phyloP scores from a whole-genome alignment of 2,797 vertebrate genomes.

The Gobio occitaniae region DNA sequence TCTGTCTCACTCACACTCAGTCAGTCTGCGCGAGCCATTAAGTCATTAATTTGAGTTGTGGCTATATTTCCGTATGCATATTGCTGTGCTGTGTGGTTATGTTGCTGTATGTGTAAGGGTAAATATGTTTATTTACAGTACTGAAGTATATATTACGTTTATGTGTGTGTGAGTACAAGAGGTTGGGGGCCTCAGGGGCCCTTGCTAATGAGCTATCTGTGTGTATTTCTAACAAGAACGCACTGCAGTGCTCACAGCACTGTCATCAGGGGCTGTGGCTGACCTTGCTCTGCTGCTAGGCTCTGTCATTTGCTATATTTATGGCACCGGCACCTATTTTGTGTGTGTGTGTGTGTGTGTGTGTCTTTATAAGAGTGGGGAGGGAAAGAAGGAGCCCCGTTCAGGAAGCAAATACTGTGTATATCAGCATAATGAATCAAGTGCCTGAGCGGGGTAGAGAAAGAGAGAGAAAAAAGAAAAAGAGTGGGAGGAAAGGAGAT shows the following conservation, averaged over 20 bases:
- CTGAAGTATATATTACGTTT: slow-evolving; percentile 58
- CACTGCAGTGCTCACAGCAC: slow-evolving; percentile 80
- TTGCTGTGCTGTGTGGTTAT: slow-evolving; percentile 34
- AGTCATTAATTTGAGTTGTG: slow-evolving; percentile 32
- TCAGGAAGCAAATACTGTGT: slow-evolving; percentile 84
- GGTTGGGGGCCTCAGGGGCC: slow-evolving; percentile 77
- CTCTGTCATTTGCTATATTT: slow-evolving; percentile 85
- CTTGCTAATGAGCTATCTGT: slow-evolving; percentile 85
- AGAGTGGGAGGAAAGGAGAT: slow-evolving; percentile 67
- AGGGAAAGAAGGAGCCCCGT: slow-evolving; percentile 76
- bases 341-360: slow-evolving; percentile 56
- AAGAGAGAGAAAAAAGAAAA: slow-evolving; percentile 53
- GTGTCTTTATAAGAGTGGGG: slow-evolving; percentile 61
- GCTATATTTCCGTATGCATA: slow-evolving; percentile 50
- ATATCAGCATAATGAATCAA: slow-evolving; percentile 88
- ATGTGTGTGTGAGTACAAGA: slow-evolving; percentile 40
- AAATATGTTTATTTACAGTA: slow-evolving; percentile 63
- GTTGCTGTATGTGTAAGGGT: slow-evolving; percentile 29
- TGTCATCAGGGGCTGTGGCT: slow-evolving; percentile 82
- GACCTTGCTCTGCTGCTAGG: slow-evolving; percentile 83
- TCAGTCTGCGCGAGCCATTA: not conserved
- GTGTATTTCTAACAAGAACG: slow-evolving; percentile 82
- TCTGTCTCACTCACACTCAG: not conserved
- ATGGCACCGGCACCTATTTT: slow-evolving; percentile 78
- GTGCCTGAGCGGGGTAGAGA: slow-evolving; percentile 71